Evolutionary conservation across 2,888 invertebrate species (phyloP).

Genomic region (Fabriciana adippe): DNA sequence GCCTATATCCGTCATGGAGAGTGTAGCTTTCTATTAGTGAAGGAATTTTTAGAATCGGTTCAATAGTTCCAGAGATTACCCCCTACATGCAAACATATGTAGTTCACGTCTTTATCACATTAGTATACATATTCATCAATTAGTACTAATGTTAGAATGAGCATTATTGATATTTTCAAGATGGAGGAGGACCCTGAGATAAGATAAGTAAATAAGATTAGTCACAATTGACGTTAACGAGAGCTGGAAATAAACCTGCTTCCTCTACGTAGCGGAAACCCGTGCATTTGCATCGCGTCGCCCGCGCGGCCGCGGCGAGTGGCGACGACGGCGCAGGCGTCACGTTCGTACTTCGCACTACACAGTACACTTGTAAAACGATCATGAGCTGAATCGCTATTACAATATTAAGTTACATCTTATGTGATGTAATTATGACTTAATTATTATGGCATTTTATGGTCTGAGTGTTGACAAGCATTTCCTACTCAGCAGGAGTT

Average conservation of each 20-base stretch:
- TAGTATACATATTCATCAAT: no score
- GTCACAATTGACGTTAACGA: neutral
- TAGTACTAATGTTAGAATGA: no score
- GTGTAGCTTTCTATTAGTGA: no score
- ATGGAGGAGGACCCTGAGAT: neutral
- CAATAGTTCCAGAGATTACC: no score
- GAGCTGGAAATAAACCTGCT: conserved; percentile 32
- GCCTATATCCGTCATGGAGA: no score
- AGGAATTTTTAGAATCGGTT: no score
- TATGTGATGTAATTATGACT: conserved; percentile 2
- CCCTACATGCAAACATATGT: no score
- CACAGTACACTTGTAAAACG: conserved; percentile 28
- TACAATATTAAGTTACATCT: neutral
- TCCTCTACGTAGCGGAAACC: conserved; percentile 61
- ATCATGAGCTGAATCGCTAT: conserved; percentile 8
- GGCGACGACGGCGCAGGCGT: conserved; percentile 8
- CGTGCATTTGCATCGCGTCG: conserved; percentile 57
- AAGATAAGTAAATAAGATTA: neutral
- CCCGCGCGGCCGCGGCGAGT: conserved; percentile 32
- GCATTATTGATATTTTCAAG: no score
- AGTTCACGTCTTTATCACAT: no score
- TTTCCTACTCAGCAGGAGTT: no score
- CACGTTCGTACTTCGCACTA: conserved; percentile 27
- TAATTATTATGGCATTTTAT: no score
- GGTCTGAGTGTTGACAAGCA: no score